Evolutionary conservation across 2,113 vertebrate species (phyloP).

Genomic region (Cavia aperea): DNA sequence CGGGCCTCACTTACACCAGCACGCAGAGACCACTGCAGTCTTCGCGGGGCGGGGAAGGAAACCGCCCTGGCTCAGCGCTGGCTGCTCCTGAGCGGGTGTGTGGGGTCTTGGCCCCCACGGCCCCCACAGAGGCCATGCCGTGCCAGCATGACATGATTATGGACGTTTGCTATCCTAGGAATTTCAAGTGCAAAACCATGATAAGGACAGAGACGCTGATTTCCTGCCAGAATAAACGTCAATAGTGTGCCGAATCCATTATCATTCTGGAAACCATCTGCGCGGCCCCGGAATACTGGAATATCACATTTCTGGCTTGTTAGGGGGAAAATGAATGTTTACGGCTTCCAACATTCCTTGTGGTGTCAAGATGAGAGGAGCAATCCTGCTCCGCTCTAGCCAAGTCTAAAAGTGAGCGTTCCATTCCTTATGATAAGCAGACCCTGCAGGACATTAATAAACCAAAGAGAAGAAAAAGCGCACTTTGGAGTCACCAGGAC

Average conservation of each 20-base stretch:
- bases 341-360: slow-evolving; percentile 35
- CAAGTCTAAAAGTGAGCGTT: neutral
- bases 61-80: neutral
- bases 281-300: neutral
- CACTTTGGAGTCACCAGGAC: neutral
- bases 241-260: slow-evolving; percentile 28
- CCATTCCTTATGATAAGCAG: neutral
- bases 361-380: neutral
- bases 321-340: neutral
- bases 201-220: neutral
- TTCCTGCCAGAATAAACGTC: slow-evolving; percentile 36
- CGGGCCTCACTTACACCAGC: neutral
- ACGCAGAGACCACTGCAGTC: neutral
- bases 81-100: no score
- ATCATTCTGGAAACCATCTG: slow-evolving; percentile 10
- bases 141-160: neutral
- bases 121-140: neutral
- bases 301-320: slow-evolving; percentile 16
- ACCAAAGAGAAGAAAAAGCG: neutral
- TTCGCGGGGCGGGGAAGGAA: neutral
- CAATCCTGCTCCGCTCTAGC: neutral
- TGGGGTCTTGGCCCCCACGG: neutral
- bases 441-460: neutral
- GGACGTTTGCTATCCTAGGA: neutral
- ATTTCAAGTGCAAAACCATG: slow-evolving; percentile 4